phyloP scores from a whole-genome alignment of 1,140 invertebrate species.

The Conopomorpha cramerella region DNA sequence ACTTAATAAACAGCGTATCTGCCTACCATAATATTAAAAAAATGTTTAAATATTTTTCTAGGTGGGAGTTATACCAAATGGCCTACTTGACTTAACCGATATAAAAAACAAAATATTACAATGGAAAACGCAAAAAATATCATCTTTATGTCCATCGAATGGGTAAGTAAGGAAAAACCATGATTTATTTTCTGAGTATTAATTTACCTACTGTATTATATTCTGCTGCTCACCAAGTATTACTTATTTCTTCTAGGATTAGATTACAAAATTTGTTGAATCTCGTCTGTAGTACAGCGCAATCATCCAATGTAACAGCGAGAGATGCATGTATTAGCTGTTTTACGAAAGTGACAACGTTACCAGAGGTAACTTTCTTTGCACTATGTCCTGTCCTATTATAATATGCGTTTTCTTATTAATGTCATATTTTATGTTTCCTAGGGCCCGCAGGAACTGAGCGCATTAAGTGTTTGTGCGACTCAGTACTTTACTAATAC shows the following conservation, averaged over 20 bases:
- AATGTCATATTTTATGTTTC: conserved; percentile 9
- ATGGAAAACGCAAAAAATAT: conserved; percentile 49
- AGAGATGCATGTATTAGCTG: conserved; percentile 58
- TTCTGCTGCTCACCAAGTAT: no score
- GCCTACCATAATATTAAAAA: not conserved
- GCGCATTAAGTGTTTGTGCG: conserved; percentile 46
- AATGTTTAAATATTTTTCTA: conserved; percentile 9
- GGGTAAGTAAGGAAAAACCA: no score
- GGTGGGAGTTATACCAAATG: conserved; percentile 32
- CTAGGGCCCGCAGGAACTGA: conserved; percentile 51
- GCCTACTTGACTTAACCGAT: conserved; percentile 41
- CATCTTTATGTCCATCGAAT: conserved; percentile 44
- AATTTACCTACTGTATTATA: no score
- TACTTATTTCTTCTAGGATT: conserved; percentile 28
- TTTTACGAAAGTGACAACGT: conserved; percentile 50
- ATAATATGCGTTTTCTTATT: no score
- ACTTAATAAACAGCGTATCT: not conserved
- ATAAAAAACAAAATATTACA: conserved; percentile 52
- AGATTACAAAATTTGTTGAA: conserved; percentile 55
- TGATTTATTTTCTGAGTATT: no score
- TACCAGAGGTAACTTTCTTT: conserved; percentile 52
- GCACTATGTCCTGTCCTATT: no score
- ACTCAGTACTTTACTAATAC: conserved; percentile 52
- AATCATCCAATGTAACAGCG: conserved; percentile 51
- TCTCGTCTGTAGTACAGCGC: conserved; percentile 59